Evolutionary conservation across 2,888 invertebrate genomes (phyloP).

Genomic region (Conomelus anceps): DNA sequence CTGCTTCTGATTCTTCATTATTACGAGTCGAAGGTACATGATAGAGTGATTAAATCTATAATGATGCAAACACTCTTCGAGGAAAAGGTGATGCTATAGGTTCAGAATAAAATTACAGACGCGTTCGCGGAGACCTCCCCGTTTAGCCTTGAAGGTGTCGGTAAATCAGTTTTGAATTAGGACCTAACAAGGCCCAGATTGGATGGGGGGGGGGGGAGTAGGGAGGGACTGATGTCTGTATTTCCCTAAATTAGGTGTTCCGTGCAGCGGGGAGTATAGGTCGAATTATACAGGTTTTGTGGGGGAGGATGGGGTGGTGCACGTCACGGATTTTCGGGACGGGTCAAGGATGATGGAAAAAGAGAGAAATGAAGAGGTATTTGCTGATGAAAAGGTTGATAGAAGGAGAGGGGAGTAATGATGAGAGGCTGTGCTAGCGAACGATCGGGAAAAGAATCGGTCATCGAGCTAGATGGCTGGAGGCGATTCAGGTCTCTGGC

Average conservation of each 20-base stretch:
- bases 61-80: background rate
- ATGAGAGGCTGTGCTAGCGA: background rate
- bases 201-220: background rate
- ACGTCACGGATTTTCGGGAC: conserved; percentile 4
- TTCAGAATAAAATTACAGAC: background rate
- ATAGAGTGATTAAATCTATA: background rate
- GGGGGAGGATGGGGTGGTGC: background rate
- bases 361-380: background rate
- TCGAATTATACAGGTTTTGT: background rate
- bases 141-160: conserved; percentile 5
- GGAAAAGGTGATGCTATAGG: background rate
- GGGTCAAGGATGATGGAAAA: background rate
- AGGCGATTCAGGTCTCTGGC: background rate
- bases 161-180: conserved; percentile 7
- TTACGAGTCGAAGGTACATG: background rate
- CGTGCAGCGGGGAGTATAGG: background rate
- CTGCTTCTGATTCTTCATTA: background rate
- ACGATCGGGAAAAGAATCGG: background rate
- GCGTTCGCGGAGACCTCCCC: background rate
- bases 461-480: background rate
- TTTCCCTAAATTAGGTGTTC: conserved; percentile 12
- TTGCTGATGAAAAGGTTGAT: background rate
- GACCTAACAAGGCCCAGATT: background rate
- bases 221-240: background rate
- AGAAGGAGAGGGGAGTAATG: background rate